Evolutionary conservation across 2,113 vertebrate genomes (phyloP), one percentile per base, ranked within the genome.

Genomic region (Mormyrus iriodes): DNA sequence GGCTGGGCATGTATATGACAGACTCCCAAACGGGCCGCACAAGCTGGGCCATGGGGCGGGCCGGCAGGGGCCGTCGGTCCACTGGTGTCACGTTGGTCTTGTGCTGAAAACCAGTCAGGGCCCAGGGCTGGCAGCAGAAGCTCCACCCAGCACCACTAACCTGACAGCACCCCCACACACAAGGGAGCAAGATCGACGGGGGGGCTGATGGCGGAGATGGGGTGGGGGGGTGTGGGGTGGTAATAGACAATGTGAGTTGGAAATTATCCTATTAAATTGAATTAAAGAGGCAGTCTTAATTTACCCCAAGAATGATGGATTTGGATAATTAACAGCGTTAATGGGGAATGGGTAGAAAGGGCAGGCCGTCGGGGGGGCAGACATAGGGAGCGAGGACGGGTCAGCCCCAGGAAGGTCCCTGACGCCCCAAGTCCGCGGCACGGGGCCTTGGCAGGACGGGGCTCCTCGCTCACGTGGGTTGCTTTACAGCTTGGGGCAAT

Each of bases 261-360:
- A 95, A 96, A 95, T 95, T 92, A 95, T 95, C 94, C 94, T 94
- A 96, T 95, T 95, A 95, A 95, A 96, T 95, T 95, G 95, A 96
- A 95, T 96, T 96, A 96, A 96, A 96, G 95, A 96, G 95, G 95
- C 94, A 96, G 95, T 96, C 94, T 95, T 96, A 95, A 96, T 96
- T 95, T 95, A 95, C 90, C 93, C 93, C 93, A 94, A 95, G 95
- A 96, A 96, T 96, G 95, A 96, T 96, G 95, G 95, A 96, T 96
- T 95, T 94, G 92, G 94, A 95, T 95, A 96, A 96, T 96, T 95
- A 96, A 95, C 93, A 88, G 92, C 94, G 93, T 96, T 96, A 96
- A 96, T 95, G 93, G 94, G 92, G 91, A 93, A 93, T 95, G 95
- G 94, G 93, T 94, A 95, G 93, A 93, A 94, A 95, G 94, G 94